Conservation (phyloP, 2,113 vertebrate species). For the Dicerorhinus sumatrensis region DNA sequence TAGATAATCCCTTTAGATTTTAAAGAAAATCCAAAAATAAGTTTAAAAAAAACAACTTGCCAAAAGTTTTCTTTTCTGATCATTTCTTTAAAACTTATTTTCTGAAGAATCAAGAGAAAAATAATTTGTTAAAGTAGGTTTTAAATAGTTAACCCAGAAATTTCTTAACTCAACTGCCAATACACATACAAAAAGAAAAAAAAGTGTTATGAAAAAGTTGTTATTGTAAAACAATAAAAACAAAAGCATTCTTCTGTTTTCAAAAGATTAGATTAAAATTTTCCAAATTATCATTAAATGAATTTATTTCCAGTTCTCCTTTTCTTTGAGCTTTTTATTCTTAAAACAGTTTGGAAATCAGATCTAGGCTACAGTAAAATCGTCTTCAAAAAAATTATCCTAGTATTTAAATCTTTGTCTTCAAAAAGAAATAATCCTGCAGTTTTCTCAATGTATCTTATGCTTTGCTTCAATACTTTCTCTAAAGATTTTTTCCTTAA, state of each 20-base stretch:
- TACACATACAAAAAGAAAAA: neutral
- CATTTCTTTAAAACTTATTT: slow-evolving; percentile 69
- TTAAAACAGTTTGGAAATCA: slow-evolving; percentile 58
- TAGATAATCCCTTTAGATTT: slow-evolving; percentile 2
- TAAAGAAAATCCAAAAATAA: slow-evolving; percentile 66
- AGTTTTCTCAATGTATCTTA: neutral
- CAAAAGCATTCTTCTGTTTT: slow-evolving; percentile 31
- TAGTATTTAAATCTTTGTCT: slow-evolving; percentile 35
- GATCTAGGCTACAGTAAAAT: slow-evolving; percentile 65
- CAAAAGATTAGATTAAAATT: slow-evolving; percentile 54
- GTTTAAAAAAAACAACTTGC: slow-evolving; percentile 69
- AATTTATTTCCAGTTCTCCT: slow-evolving; percentile 40
- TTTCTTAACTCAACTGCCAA: neutral
- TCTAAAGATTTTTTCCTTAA: slow-evolving; percentile 49
- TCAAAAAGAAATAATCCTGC: slow-evolving; percentile 53
- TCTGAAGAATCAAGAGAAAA: slow-evolving; percentile 77
- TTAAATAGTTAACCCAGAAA: slow-evolving; percentile 46
- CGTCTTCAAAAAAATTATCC: slow-evolving; percentile 37
- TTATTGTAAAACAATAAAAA: neutral
- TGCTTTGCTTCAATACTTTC: slow-evolving; percentile 44
- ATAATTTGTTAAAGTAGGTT: neutral
- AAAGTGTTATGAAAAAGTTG: neutral
- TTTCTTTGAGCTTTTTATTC: slow-evolving; percentile 57
- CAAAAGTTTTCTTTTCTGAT: slow-evolving; percentile 61
- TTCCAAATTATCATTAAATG: slow-evolving; percentile 42